phyloP scores from a whole-genome alignment of 2,113 vertebrate genomes.

The Nicator chloris region DNA sequence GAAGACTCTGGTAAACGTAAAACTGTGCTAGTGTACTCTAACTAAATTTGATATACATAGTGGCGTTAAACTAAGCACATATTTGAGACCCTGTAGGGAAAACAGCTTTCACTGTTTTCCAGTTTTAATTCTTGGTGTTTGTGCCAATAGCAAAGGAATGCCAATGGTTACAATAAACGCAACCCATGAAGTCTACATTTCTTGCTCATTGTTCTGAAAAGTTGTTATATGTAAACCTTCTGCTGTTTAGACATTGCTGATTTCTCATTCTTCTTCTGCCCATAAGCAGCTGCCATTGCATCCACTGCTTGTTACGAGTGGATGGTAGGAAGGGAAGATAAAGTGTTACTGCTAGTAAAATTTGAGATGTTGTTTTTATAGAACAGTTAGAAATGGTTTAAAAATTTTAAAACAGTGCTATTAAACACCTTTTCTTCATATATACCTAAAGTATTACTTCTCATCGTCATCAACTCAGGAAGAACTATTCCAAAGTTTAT shows the following conservation, averaged over 20 bases:
- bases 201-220: conserved; percentile 48
- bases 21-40: conserved; percentile 61
- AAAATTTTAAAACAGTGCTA: not conserved
- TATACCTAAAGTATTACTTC: not conserved
- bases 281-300: conserved; percentile 37
- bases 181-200: conserved; percentile 29
- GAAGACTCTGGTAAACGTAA: conserved; percentile 76
- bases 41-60: conserved; percentile 47
- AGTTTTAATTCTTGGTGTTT: conserved; percentile 50
- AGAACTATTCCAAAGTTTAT: conserved; percentile 19
- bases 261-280: conserved; percentile 63
- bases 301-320: not conserved
- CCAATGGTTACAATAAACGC: conserved; percentile 38
- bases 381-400: not conserved
- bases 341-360: not conserved
- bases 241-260: conserved; percentile 46
- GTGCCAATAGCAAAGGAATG: conserved; percentile 53
- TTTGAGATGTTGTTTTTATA: not conserved
- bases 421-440: not conserved
- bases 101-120: conserved; percentile 46
- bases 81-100: conserved; percentile 43
- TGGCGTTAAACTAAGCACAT: conserved; percentile 39
- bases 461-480: not conserved
- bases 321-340: not conserved
- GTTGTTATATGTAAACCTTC: conserved; percentile 43